Evolutionary conservation across 2,113 vertebrate genomes (phyloP), one percentile per base, ranked within the genome.

Genomic region (Psephotus haematonotus): DNA sequence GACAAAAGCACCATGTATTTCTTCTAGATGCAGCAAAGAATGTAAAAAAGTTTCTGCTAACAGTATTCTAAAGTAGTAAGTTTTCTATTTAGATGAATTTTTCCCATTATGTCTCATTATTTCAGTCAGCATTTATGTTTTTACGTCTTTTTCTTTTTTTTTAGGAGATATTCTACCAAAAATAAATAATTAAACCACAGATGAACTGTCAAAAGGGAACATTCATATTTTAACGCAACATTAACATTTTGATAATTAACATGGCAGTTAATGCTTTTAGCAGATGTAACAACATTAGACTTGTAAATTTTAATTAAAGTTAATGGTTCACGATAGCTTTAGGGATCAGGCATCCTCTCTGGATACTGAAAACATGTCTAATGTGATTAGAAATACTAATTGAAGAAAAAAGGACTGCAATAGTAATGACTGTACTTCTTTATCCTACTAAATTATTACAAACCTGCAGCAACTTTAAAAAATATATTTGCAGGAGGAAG

Each of bases 271-370:
- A 98, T 98, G 97, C 98, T 97, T 98, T 98, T 98, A 98, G 97
- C 98, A 98, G 97, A 98, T 98, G 97, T 98, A 98, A 98, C 97
- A 98, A 98, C 97, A 98, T 98, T 98, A 98, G 97, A 98, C 98
- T 98, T 98, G 98, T 98, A 98, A 98, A 98, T 98, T 98, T 98
- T 98, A 98, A 98, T 98, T 98, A 98, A 98, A 98, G 97, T 98
- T 97, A 98, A 98, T 98, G 98, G 98, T 97, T 98, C 98, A 97
- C 92, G 97, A 97, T 98, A 97, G 97, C 98, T 98, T 97, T 97
- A 97, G 98, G 98, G 98, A 98, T 97, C 96, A 97, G 97, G 93
- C 97, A 92, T 97, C 96, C 98, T 98, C 98, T 98, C 97, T 97
- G 97, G 98, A 96, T 98, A 96, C 97, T 95, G 95, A 95, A 98